Evolutionary conservation across 2,797 vertebrate species (phyloP), one percentile per base, ranked within the genome.

Genomic region (Periparus ater): DNA sequence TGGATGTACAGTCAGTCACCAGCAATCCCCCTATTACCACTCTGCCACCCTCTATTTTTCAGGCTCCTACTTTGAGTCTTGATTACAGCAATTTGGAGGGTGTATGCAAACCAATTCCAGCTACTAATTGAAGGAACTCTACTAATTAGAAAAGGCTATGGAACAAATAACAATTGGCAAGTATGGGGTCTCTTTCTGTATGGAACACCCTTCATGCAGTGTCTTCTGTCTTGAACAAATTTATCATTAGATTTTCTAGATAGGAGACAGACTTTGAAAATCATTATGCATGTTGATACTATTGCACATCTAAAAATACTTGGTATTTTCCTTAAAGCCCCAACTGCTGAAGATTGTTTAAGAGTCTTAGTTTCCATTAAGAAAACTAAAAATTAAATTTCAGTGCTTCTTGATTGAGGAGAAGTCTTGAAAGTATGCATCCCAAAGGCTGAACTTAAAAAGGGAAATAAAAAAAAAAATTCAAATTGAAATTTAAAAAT

Each of bases 1-100:
- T 90, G 70, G 34, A n/a, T 62, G 40, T 66, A 47, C 58, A 84
- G 18, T 61, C 88, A 88, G 47, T 29, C 89, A 81, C 29, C 44
- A 86, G 36, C 20, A 81, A 57, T 88, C 36, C 50, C 61, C 70
- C 60, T 84, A 17, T 60, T 94, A 75, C 42, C 74, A 54, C 50
- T 70, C 51, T 54, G 63, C 61, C 75, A 93, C 55, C 62, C 83
- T 70, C 60, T 89, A 14, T 88, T 96, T 96, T 91, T 94, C 91
- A 92, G 60, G 38, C 29, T 79, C 10, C 76, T 86, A 53, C 62
- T 93, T 53, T 88, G 79, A 88, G 38, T 60, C 76, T 92, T 97
- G 91, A 96, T 90, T 95, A 91, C 91, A 96, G 70, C 92, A 88
- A 95, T 96, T 96, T 89, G 67, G 85, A 90, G 82, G 79, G 91